phyloP scores from a whole-genome alignment of 1,140 invertebrate species.

The Camponotus floridanus region DNA sequence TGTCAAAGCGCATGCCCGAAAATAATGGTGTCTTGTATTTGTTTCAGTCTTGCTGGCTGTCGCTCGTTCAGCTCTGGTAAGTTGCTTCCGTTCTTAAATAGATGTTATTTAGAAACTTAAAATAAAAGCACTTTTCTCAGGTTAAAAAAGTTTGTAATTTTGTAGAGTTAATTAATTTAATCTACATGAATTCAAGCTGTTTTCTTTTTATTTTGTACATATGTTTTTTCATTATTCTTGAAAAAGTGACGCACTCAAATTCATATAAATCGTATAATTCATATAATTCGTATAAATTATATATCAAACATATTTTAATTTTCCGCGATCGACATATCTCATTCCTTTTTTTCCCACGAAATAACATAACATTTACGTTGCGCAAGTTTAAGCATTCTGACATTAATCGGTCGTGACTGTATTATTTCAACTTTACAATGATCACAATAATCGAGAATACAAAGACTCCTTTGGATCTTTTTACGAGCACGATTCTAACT shows the following conservation, averaged over 20 bases:
- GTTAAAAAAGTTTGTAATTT: neutral
- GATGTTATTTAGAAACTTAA: neutral
- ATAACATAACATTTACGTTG: conserved; percentile 47
- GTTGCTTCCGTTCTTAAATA: conserved; percentile 61
- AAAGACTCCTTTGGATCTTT: conserved; percentile 34
- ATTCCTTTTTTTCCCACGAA: conserved; percentile 25
- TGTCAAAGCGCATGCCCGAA: neutral
- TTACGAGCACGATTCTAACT: conserved; percentile 19
- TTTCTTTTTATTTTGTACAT: neutral
- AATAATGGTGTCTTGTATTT: conserved; percentile 64
- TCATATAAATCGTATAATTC: no score
- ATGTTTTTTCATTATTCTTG: neutral
- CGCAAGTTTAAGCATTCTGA: conserved; percentile 53
- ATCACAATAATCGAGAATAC: conserved; percentile 42
- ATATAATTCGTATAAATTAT: no score
- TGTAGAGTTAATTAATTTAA: neutral
- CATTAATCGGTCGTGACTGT: conserved; percentile 59
- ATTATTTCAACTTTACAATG: conserved; percentile 33
- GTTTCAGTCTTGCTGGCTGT: conserved; percentile 84
- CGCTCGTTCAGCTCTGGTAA: conserved; percentile 80
- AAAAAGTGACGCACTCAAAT: neutral
- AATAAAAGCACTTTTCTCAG: neutral
- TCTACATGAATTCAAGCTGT: neutral
- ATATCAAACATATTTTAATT: neutral
- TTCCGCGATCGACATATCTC: conserved; percentile 44